phyloP scores from a whole-genome alignment of 2,888 invertebrate genomes.

The Phaonia tiefii region DNA sequence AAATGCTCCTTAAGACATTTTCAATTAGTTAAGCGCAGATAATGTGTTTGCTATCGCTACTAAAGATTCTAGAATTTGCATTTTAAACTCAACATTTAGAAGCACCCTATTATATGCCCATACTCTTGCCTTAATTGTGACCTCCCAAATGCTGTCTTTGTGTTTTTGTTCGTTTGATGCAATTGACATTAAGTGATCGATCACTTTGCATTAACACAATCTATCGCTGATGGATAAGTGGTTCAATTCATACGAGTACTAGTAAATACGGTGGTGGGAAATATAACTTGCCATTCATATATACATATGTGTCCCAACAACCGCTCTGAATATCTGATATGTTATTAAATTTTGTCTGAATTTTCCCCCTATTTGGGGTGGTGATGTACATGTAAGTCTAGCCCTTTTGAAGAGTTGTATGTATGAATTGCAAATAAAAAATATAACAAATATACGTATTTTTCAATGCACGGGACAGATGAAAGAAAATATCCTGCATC shows the following conservation, averaged over 20 bases:
- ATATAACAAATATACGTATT: background rate
- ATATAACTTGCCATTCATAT: too few species aligned
- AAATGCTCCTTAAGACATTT: too few species aligned
- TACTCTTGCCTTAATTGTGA: too few species aligned
- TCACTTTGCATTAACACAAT: conserved; percentile 50
- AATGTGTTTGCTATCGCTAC: too few species aligned
- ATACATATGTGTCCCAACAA: background rate
- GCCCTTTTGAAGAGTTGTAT: background rate
- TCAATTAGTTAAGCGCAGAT: too few species aligned
- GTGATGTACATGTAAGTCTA: conserved; percentile 17
- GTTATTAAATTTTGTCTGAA: conserved; percentile 24
- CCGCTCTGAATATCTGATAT: conserved; percentile 26
- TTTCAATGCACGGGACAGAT: too few species aligned
- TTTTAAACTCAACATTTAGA: too few species aligned
- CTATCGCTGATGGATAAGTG: background rate
- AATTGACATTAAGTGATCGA: conserved; percentile 66
- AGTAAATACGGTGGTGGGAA: background rate
- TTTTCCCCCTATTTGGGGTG: conserved; percentile 13
- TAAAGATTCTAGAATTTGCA: too few species aligned
- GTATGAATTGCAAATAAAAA: background rate
- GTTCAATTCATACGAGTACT: background rate
- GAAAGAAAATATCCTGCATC: too few species aligned
- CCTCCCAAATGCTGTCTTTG: conserved; percentile 50
- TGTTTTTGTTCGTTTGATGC: conserved; percentile 35
- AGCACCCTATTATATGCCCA: too few species aligned